Base-by-base conservation (phyloP, 2,888 invertebrate species). In the Sericinus montela region DNA sequence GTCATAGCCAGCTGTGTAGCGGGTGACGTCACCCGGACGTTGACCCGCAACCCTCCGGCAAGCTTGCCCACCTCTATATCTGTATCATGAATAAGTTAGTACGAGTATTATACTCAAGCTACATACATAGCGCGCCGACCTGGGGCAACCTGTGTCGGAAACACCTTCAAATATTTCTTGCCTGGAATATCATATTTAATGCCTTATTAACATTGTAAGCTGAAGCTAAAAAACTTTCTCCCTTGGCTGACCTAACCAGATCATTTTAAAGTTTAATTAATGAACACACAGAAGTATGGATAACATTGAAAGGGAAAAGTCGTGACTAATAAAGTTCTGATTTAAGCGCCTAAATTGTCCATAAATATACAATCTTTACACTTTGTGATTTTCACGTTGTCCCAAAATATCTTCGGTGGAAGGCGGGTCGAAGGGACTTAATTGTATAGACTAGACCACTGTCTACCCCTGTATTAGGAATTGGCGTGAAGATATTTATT, bases 1-100 rank as follows among this genome's bases (percentile, higher is more conserved):
- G 87, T 88, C 86, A 68, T 59, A 67, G 75, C 76, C 86, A 86
- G 87, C 87, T 87, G 87, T 85, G 83, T 82, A 82, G 82, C 80
- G 85, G 72, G 63, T 86, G 85, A 86, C 86, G 85, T 87, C 85
- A 86, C 69, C 75, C 71, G 59, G 63, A 72, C 85, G 71, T 77
- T 72, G 82, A 83, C 81, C 85, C 75, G 56, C 77, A 73, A 72
- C 81, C 75, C 80, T 77, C 72, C 67, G 69, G 64, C 70, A 34
- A 35, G 50, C 16, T 67, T 69, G 71, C 74, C 77, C 72, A 68
- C 72, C 67, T 71, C 68, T 15, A 67, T 69, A 69, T 19, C 19
- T 36, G 67, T 69, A 69, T 69, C 77, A 80, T 86, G 82, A 84
- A 87, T 86, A 83, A 80, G 63, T 81, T 75, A 82, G 71, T 72